Evolutionary conservation across 2,797 vertebrate genomes (phyloP).

Genomic region (Manis javanica): DNA sequence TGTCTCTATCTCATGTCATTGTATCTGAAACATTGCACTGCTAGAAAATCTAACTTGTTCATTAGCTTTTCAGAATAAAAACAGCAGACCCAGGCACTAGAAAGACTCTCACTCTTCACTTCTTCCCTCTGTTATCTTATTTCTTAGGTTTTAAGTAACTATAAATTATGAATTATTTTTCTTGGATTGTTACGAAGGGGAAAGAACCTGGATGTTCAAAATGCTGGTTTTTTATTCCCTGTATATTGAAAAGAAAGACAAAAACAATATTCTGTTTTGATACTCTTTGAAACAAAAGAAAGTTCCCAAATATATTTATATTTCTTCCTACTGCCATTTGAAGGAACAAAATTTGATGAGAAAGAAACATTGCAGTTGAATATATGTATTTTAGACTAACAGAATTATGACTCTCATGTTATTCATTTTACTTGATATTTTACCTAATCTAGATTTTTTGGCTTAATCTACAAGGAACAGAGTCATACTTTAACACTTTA

Average conservation of each 20-base stretch:
- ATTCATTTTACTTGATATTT: not conserved
- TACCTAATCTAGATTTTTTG: not conserved
- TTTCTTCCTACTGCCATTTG: not conserved
- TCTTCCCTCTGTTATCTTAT: not conserved
- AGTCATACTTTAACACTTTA: not conserved
- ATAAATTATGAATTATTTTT: not conserved
- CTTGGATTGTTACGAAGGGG: not conserved
- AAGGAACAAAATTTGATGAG: not conserved
- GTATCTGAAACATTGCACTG: not conserved
- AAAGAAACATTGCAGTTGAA: not conserved
- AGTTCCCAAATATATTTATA: slow-evolving; percentile 16
- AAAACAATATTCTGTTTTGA: not conserved
- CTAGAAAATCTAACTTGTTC: not conserved
- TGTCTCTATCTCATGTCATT: not conserved
- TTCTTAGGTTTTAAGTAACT: slow-evolving; percentile 8
- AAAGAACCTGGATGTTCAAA: not conserved
- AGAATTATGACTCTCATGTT: not conserved
- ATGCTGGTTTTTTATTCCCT: not conserved
- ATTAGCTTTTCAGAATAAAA: not conserved
- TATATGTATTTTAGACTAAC: not conserved
- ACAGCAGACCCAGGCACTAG: not conserved
- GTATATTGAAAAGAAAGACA: not conserved
- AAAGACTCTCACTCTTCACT: not conserved
- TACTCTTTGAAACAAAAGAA: slow-evolving; percentile 27
- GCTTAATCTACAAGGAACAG: not conserved